Base-by-base conservation (phyloP, 2,113 vertebrate genomes). In the Pangasianodon hypophthalmus region DNA sequence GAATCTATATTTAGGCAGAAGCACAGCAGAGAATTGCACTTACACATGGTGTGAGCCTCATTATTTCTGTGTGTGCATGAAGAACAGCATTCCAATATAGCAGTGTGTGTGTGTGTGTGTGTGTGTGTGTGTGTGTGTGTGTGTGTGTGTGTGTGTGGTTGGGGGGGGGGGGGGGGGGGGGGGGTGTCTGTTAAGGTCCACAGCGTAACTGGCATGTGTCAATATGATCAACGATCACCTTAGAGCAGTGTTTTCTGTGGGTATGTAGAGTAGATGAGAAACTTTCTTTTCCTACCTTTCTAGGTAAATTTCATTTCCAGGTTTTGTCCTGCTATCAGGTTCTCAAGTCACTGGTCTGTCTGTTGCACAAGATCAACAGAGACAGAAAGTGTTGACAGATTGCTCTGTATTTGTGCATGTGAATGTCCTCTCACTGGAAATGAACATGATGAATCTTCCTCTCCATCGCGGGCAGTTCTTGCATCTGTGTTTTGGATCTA, bases 311-410 rank as follows among this genome's bases (percentile, higher is more conserved):
- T 88, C 9, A 88, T 54, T 84, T 71, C 14, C 29, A 77, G 44
- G 52, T 77, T 84, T 75, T 86, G 73, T 81, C 56, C n/a, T 89
- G 82, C 50, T 58, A 52, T 46, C 67, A 77, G 44, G 54, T 85
- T 54, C 54, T 84, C 19, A 16, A 89, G 41, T 85, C 44, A 18
- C 71, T 77, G 32, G 11, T 41, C 0, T 80, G 71, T 75, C 60
- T 88, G 62, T 83, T 79, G 46, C 84, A 16, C 79, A 83, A 88
- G 19, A 83, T 90, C 80, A 90, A 50, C 64, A 19, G 75, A 86
- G 32, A 82, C 13, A 62, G 89, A 85, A 90, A 90, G 41, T 90
- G 86, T 90, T 85, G 86, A 90, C 86, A 88, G 90, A 90, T 88
- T 69, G 86, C 81, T 84, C 46, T 1, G 46, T 85, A 54, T 85